Evolutionary conservation across 1,140 invertebrate genomes (phyloP), one percentile per base, ranked within the genome.

Genomic region (Agrilus planipennis): DNA sequence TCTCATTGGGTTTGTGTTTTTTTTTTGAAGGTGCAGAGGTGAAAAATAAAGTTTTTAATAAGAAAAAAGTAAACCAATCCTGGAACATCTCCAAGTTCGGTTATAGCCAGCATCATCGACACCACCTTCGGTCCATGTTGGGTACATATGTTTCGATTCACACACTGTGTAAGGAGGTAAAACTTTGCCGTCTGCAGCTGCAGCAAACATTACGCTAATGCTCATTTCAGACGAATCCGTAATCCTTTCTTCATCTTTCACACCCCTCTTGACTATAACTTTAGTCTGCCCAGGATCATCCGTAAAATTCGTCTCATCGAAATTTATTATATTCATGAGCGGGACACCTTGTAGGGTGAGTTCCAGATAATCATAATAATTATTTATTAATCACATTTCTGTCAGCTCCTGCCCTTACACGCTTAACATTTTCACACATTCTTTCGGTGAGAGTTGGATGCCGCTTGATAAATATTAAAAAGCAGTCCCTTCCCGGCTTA

Each of bases 131-230:
- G 29, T 31, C 12, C 29, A 31, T 15, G 45, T 47, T 15, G 49
- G 23, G 34, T 31, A 31, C 6, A 12, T 6, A 31, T 31, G 29
- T 31, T 31, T 31, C 6, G 38, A 34, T 35, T 50, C 42, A 37
- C 39, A 47, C 9, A 41, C 42, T n/a, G 45, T 34, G 34, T 44
- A 42, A 22, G 47, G 41, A 10, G 47, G 29, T 3, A 49, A 25
- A 4, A 47, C 9, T 19, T 9, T 22, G 12, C 38, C 45, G 12
- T 35, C 6, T 19, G 18, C 47, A 37, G 41, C 21, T 18, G 31
- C 41, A 17, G 47, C 36, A 34, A 45, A 27, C 49, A 50, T 50
- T 16, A 46, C 36, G 14, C 30, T 44, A 14, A 23, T 42, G 14
- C 9, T 27, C 21, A 23, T 27, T 35, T 49, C 45, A 10, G 38